Conservation (phyloP, 2,797 vertebrate genomes). For the Eutrigla gurnardus region DNA sequence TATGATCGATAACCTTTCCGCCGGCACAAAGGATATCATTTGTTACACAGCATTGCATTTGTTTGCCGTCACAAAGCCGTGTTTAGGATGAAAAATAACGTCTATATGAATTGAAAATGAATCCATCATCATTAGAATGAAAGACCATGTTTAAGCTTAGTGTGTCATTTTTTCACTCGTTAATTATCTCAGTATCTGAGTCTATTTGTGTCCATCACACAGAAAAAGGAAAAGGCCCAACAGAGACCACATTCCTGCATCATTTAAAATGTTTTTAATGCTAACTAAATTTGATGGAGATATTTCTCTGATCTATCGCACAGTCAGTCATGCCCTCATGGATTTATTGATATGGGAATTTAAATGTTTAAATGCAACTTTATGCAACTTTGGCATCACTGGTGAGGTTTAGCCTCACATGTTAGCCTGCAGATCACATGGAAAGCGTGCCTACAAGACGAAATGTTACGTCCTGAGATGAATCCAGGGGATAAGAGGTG, state of each 20-base stretch:
- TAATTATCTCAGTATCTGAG: neutral
- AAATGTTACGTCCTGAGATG: too few species aligned
- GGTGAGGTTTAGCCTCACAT: neutral
- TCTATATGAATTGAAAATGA: neutral
- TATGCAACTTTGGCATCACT: neutral
- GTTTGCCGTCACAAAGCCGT: neutral
- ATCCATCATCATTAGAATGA: neutral
- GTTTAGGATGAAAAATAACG: neutral
- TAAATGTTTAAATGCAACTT: neutral
- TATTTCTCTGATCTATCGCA: neutral
- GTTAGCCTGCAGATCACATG: neutral
- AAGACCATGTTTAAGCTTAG: neutral
- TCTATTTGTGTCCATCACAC: neutral
- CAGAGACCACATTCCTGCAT: neutral
- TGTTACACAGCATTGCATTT: neutral
- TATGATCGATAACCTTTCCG: constrained; percentile 29
- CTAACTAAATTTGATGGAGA: neutral
- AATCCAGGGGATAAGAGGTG: too few species aligned
- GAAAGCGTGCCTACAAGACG: neutral
- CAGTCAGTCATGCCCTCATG: neutral
- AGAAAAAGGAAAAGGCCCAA: neutral
- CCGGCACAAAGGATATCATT: neutral
- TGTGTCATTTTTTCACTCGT: neutral
- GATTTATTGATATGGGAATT: constrained; percentile 1
- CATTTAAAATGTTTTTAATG: neutral